Base-by-base conservation (phyloP, 2,113 vertebrate species). In the Dascyllus trimaculatus region DNA sequence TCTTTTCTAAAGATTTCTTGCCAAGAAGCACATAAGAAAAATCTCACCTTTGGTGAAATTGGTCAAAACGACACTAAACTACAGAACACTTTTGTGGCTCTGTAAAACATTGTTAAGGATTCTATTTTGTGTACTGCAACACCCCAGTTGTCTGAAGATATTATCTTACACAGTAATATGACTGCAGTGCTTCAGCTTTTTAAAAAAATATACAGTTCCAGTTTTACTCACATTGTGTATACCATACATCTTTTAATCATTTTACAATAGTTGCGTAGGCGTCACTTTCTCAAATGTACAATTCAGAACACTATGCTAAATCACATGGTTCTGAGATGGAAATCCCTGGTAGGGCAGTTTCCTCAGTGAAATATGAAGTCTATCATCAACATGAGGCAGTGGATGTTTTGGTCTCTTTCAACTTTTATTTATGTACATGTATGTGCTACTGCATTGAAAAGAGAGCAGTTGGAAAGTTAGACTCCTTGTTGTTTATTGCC, bases 21-120 rank as follows among this genome's bases (percentile, higher is more conserved):
- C 82, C 80, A 85, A 88, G 76, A 92, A 94, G 92, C 93, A 93
- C 93, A 94, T 90, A 87, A 89, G 61, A 32, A 83, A 80, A 75
- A 75, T 80, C 38, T 81, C 78, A 86, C 69, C 56, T 62, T 76
- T 58, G 63, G 62, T 71, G 61, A 87, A 82, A 81, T 85, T 64
- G 66, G 75, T 86, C 68, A 72, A 75, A 73, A 78, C 75, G 84
- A 90, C 89, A 85, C 84, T 88, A 91, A 90, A 88, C 22, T 52
- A 71, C 78, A 74, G 56, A 75, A 78, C 25, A 9, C 7, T 24
- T 57, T 58, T n/a, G 63, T 60, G 57, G 54, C 56, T 72, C 78
- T 64, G 45, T 46, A 18, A 65, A 70, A 46, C 68, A 54, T 71
- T 9, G 22, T 66, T 32, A 45, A 53, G 25, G 14, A 32, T 62